A percentile compares a stretch with the other conserved stretches of the same genome.
phyloP scores from a whole-genome alignment of 2,888 invertebrate species.

The Pharmacophagus antenor region DNA sequence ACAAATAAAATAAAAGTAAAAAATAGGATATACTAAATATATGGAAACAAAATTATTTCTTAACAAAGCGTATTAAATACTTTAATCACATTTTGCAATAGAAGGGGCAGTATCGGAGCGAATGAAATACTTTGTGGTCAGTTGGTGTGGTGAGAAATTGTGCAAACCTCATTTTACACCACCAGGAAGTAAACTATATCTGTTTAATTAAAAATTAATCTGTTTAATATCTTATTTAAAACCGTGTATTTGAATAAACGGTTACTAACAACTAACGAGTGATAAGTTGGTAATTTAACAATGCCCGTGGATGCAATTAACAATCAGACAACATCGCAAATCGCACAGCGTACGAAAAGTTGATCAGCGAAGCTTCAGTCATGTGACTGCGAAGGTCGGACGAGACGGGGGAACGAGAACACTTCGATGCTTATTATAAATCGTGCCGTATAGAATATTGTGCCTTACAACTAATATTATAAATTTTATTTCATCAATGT shows the following conservation, averaged over 20 bases:
- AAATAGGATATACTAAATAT: not conserved
- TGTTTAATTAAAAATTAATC: not conserved
- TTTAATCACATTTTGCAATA: slow-evolving; percentile 42
- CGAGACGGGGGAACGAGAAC: slow-evolving; percentile 28
- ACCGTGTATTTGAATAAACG: not conserved
- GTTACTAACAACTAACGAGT: slow-evolving; percentile 7
- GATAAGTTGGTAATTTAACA: slow-evolving; percentile 13
- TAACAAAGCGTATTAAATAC: slow-evolving; percentile 25
- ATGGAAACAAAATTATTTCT: slow-evolving; percentile 1
- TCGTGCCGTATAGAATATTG: slow-evolving; percentile 8
- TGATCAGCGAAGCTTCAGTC: slow-evolving; percentile 60
- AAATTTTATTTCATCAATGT: not conserved
- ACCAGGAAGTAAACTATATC: slow-evolving; percentile 23
- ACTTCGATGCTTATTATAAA: slow-evolving; percentile 30
- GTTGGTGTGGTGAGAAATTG: slow-evolving; percentile 30
- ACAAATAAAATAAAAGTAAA: not conserved
- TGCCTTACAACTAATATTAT: slow-evolving; percentile 2
- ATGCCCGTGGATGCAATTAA: slow-evolving; percentile 16
- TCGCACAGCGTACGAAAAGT: slow-evolving; percentile 49
- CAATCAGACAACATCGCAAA: slow-evolving; percentile 24
- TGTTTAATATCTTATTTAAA: not conserved
- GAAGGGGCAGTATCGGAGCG: slow-evolving; percentile 35
- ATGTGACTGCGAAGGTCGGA: slow-evolving; percentile 61
- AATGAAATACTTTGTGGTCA: slow-evolving; percentile 39
- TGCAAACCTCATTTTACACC: slow-evolving; percentile 34